Conservation (phyloP, 1,140 invertebrate species). For the Forficula auricularia region DNA sequence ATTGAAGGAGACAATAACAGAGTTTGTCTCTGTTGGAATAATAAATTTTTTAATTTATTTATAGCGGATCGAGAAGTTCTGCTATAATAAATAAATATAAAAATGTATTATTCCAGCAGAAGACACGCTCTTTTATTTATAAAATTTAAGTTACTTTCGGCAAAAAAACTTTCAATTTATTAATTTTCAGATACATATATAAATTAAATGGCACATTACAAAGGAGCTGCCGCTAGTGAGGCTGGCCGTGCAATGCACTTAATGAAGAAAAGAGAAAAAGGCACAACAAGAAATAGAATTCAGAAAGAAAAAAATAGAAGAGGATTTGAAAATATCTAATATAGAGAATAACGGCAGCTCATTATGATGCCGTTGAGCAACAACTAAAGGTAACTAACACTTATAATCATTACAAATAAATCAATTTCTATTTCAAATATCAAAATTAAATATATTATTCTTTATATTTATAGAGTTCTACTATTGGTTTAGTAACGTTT, state of each 20-base stretch:
- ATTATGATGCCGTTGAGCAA: conserved; percentile 98
- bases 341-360: conserved; percentile 99
- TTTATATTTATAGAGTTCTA: conserved; percentile 44
- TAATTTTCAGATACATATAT: conserved; percentile 12
- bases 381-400: conserved; percentile 60
- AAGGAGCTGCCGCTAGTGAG: conserved; percentile 94
- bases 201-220: conserved; percentile 95
- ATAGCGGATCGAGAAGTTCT: too few species aligned
- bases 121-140: too few species aligned
- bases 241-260: conserved; percentile 92
- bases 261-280: conserved; percentile 93
- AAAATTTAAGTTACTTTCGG: too few species aligned
- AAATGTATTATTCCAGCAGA: too few species aligned
- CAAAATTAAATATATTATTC: conserved; percentile 7
- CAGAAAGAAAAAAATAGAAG: conserved; percentile 93
- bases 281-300: conserved; percentile 93
- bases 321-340: conserved; percentile 84
- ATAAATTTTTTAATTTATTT: too few species aligned
- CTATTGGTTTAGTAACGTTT: conserved; percentile 91
- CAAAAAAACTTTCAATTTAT: too few species aligned
- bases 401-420: conserved; percentile 8
- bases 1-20: too few species aligned
- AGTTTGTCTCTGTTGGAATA: too few species aligned
- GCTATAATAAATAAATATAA: too few species aligned
- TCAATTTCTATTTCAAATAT: too few species aligned